Evolutionary conservation across 2,797 vertebrate genomes (phyloP).

Genomic region (Philypnodon macrostomus): DNA sequence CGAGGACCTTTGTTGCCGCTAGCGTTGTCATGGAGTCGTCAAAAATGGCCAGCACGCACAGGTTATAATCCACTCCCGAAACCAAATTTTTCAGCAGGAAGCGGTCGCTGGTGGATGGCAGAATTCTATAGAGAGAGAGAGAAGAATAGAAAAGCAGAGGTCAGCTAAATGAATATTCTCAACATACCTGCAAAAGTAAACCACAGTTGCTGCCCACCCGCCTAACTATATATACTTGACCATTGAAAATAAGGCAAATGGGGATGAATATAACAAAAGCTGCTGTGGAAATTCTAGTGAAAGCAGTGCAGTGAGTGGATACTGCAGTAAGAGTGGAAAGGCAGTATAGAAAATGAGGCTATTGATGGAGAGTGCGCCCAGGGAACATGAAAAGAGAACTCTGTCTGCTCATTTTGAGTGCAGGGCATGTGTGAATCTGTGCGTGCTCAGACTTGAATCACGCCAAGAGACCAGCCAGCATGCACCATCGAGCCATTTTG

Average conservation of each 20-base stretch:
- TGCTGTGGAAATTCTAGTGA: constrained; percentile 19
- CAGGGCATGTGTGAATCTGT: constrained; percentile 11
- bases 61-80: constrained; percentile 86
- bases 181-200: background rate
- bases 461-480: constrained; percentile 22
- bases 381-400: constrained; percentile 65
- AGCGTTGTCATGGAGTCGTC: constrained; percentile 83
- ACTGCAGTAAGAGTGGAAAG: constrained; percentile 42
- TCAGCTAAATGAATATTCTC: constrained; percentile 25
- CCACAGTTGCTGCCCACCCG: constrained; percentile 3
- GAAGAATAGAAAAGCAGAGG: constrained; percentile 3
- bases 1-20: constrained; percentile 86
- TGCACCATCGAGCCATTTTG: constrained; percentile 51
- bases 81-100: constrained; percentile 89
- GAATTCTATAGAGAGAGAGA: constrained; percentile 74
- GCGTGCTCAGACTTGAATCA: constrained; percentile 26
- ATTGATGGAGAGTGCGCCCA: constrained; percentile 56
- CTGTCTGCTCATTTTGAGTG: constrained; percentile 58
- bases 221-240: constrained; percentile 17
- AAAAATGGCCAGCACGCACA: constrained; percentile 89
- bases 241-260: constrained; percentile 8
- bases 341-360: constrained; percentile 65
- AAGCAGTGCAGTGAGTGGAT: constrained; percentile 35
- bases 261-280: constrained; percentile 17
- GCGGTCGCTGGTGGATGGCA: constrained; percentile 83